A percentile compares a stretch with the other conserved stretches of the same genome.
These are phyloP conservation scores for Temnothorax curvispinosus DNA, from an alignment of 1,140 invertebrate genomes.

Conservation along the genomic window DNA sequence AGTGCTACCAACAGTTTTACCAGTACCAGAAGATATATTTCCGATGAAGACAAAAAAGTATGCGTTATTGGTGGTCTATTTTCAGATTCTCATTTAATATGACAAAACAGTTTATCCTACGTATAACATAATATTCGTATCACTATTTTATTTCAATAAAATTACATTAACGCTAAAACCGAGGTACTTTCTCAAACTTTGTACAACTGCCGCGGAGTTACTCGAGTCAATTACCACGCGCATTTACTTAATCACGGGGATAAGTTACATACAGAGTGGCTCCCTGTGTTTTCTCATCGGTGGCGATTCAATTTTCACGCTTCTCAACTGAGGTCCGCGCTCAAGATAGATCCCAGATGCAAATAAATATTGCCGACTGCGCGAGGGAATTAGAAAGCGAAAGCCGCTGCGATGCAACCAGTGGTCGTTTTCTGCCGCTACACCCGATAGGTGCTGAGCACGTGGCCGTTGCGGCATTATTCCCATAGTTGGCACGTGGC, in stretches of 20 bases:
- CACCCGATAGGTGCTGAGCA: slow-evolving; percentile 75
- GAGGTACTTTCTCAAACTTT: neutral
- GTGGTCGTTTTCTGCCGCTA: slow-evolving; percentile 66
- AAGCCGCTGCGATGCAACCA: slow-evolving; percentile 58
- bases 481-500: slow-evolving; percentile 80
- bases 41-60: neutral
- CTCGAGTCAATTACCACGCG: neutral
- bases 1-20: neutral
- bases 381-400: neutral
- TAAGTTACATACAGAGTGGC: neutral
- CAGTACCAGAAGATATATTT: neutral
- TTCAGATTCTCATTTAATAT: neutral
- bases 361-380: slow-evolving; percentile 28
- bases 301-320: slow-evolving; percentile 48
- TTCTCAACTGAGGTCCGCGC: neutral
- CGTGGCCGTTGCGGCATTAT: slow-evolving; percentile 78
- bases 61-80: too few species aligned
- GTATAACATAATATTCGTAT: neutral
- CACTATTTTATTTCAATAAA: neutral
- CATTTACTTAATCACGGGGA: slow-evolving; percentile 15
- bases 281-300: slow-evolving; percentile 24
- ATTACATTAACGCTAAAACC: neutral
- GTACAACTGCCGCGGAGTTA: neutral
- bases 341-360: slow-evolving; percentile 37
- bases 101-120: neutral